phyloP scores from a whole-genome alignment of 1,140 invertebrate genomes.

The Neodiprion virginianus region DNA sequence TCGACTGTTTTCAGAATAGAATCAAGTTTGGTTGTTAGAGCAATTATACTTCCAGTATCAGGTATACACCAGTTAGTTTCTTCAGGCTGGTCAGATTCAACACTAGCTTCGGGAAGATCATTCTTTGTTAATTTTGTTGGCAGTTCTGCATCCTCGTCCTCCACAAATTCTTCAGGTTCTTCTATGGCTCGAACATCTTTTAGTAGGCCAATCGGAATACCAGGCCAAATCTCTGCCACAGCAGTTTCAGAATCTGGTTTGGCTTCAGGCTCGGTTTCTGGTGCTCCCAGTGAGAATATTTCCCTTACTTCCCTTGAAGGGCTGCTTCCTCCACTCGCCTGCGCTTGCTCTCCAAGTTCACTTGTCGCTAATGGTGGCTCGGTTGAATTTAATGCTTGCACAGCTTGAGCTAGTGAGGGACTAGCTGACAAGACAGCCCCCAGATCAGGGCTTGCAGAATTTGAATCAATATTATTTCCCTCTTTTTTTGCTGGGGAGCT shows the following conservation, averaged over 20 bases:
- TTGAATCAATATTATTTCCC: constrained; percentile 43
- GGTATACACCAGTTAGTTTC: constrained; percentile 33
- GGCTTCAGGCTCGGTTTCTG: constrained; percentile 45
- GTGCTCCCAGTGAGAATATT: constrained; percentile 71
- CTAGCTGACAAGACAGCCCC: constrained; percentile 47
- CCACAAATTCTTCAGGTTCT: constrained; percentile 36
- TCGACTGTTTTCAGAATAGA: constrained; percentile 45
- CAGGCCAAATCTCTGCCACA: constrained; percentile 54
- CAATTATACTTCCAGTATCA: constrained; percentile 36
- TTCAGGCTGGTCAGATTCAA: constrained; percentile 2
- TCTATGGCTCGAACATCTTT: constrained; percentile 48
- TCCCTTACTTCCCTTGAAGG: constrained; percentile 87
- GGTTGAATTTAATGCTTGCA: constrained; percentile 42
- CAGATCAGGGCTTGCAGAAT: constrained; percentile 47
- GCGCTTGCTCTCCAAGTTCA: constrained; percentile 53
- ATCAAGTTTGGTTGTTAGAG: constrained; percentile 49
- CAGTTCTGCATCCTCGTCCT: constrained; percentile 25
- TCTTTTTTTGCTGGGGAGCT: constrained; percentile 69
- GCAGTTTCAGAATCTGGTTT: constrained; percentile 38
- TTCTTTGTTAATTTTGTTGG: constrained; percentile 35
- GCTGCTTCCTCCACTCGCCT: constrained; percentile 76
- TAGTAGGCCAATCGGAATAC: constrained; percentile 58
- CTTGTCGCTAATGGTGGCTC: constrained; percentile 47
- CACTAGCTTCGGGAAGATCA: constrained; percentile 22
- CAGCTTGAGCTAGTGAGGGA: constrained; percentile 48